Base-by-base conservation (phyloP, 2,888 invertebrate species). In the Crocallis elinguaria region DNA sequence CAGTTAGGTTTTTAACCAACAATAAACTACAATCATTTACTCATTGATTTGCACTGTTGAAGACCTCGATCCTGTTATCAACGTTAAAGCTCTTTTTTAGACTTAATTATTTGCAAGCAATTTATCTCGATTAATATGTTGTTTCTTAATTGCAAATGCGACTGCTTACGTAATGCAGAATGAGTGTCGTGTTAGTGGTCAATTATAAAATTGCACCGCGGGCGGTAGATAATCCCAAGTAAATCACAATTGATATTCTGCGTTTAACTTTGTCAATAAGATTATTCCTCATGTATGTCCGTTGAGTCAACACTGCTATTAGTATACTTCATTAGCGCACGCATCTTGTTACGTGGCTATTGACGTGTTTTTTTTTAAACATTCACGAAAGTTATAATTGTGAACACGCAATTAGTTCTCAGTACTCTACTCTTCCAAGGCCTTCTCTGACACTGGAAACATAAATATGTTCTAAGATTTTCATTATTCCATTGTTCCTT, bases 141-240 rank as follows among this genome's bases (percentile, higher is more conserved):
- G 53, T 59, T n/a, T n/a, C n/a, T n/a, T n/a, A n/a, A n/a, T n/a
- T 52, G 57, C 64, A 66, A 69, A 65, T 67, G 60, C 54, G 49
- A 62, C 60, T 58, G 49, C 60, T 67, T 64, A 65, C 60, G 55
- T 55, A 52, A 58, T 69, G 69, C 65, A 45, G 67, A n/a, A 60
- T 46, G 60, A 51, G 49, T 66, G 48, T 67, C 70, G 73, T 74
- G 73, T 64, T 60, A 51, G 17, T 38, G 39, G 29, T 41, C 66
- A 69, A 71, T 76, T 73, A 75, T 57, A 50, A 54, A 50, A 57
- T 50, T 49, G 59, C 46, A 43, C 53, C 46, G n/a, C n/a, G n/a
- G n/a, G n/a, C n/a, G 44, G 30, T 41, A 43, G 42, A 43, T 37
- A 41, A 55, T 58, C 46, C 42, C 37, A 43, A 57, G 48, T 51